Conservation (phyloP, 2,797 vertebrate genomes). For the Pangasius sanitwongsei region DNA sequence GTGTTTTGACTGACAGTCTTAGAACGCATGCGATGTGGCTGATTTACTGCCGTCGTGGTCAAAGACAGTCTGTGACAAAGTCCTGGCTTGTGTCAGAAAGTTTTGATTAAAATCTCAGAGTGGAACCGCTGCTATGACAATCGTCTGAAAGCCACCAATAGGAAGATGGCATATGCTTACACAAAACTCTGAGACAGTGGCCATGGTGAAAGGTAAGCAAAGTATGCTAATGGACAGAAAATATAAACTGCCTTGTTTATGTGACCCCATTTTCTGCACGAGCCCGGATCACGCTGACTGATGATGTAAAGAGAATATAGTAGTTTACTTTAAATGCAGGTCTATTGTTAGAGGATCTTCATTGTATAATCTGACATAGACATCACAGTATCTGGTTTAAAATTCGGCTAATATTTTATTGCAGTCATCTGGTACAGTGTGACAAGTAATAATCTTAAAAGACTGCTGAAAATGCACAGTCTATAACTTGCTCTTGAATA, state of each 20-base stretch:
- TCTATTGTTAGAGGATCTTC: neutral
- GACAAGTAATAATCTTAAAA: neutral
- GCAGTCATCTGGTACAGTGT: neutral
- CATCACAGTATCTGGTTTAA: neutral
- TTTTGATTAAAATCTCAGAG: neutral
- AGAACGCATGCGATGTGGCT: neutral
- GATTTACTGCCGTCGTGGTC: neutral
- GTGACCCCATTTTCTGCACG: neutral
- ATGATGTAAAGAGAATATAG: neutral
- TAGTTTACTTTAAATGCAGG: neutral
- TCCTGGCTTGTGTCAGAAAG: neutral
- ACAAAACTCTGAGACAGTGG: neutral
- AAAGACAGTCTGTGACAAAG: neutral
- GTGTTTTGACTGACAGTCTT: neutral
- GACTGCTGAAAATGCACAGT: neutral
- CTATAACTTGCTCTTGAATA: neutral
- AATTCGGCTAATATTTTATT: neutral
- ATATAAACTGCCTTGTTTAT: neutral
- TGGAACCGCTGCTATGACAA: neutral
- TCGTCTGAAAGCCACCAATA: neutral
- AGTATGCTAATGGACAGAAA: neutral
- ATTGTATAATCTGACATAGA: neutral
- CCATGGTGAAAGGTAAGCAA: neutral
- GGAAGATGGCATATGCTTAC: neutral
- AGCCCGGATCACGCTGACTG: neutral